Base-by-base conservation (phyloP, 2,797 vertebrate genomes). In the Falco berigora region DNA sequence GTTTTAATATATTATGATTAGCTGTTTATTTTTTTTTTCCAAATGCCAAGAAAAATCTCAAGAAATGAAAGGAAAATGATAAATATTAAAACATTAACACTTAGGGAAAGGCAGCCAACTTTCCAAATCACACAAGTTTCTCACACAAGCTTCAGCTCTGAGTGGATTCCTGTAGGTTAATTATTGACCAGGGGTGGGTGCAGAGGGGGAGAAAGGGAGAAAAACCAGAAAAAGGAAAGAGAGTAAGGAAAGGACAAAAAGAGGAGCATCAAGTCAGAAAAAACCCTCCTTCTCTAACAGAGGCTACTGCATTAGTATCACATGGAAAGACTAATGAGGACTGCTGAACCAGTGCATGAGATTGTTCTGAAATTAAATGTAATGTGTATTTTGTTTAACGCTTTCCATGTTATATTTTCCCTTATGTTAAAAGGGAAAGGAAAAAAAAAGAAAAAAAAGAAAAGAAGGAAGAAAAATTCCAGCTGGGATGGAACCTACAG, bases 41-140 rank as follows among this genome's bases (percentile, higher is more conserved):
- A 62, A 89, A 90, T 92, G 68, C 23, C 46, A 50, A 78, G 53
- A 10, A 88, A 91, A 91, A 16, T 90, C 19, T 86, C 32, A 72
- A 63, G 15, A 78, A 71, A 49, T 71, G 49, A 44, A 27, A 59
- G n/a, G 34, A 86, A 93, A 88, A 93, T 61, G 1, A 71, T 58
- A 80, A 91, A 52, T 69, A 56, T 47, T 50, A 73, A 84, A 25
- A 13, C 19, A 40, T 27, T 34, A 46, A 32, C 47, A 66, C 44
- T 90, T 86, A 86, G 4, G 67, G 72, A 91, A 78, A 75, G n/a
- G n/a, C 49, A 61, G 49, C 53, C 40, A 81, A 13, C 34, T 94
- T 92, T 87, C 46, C 44, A 94, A 96, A 90, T 85, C 83, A 88
- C 27, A 50, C 12, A 63, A 58, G 36, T 90, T 96, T 80, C 63